Evolutionary conservation across 2,113 vertebrate species (phyloP).

Genomic region (Lutjanus erythropterus): DNA sequence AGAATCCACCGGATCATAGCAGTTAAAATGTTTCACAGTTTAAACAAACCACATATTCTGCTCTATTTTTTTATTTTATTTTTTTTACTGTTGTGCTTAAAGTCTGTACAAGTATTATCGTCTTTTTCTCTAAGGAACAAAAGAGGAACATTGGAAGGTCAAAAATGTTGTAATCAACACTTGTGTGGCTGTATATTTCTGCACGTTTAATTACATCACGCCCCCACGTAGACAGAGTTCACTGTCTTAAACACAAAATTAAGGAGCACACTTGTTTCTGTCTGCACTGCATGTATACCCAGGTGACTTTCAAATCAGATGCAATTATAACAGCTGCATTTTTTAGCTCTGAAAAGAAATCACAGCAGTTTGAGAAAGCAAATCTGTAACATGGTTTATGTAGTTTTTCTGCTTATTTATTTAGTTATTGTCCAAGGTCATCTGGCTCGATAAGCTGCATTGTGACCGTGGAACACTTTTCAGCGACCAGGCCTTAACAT

Average conservation of each 20-base stretch:
- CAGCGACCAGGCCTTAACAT: too few relatives aligned
- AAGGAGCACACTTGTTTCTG: not conserved
- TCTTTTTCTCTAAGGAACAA: not conserved
- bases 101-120: not conserved
- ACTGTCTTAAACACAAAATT: not conserved
- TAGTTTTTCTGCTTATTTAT: too few relatives aligned
- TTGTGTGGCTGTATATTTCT: not conserved
- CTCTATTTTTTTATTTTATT: too few relatives aligned
- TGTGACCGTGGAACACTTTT: too few relatives aligned
- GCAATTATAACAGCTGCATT: not conserved
- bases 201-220: not conserved
- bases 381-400: too few relatives aligned
- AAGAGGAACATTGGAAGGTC: not conserved
- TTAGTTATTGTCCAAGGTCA: too few relatives aligned
- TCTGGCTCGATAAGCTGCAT: too few relatives aligned
- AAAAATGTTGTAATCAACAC: not conserved
- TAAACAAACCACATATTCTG: too few relatives aligned
- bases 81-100: too few relatives aligned
- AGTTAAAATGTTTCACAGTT: not conserved
- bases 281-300: not conserved
- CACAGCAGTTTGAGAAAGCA: too few relatives aligned
- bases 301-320: not conserved
- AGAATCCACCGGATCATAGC: too few relatives aligned
- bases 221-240: not conserved
- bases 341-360: too few relatives aligned